These are phyloP conservation scores for Ia io DNA, from an alignment of 2,113 vertebrate genomes.

Conservation along the genomic window DNA sequence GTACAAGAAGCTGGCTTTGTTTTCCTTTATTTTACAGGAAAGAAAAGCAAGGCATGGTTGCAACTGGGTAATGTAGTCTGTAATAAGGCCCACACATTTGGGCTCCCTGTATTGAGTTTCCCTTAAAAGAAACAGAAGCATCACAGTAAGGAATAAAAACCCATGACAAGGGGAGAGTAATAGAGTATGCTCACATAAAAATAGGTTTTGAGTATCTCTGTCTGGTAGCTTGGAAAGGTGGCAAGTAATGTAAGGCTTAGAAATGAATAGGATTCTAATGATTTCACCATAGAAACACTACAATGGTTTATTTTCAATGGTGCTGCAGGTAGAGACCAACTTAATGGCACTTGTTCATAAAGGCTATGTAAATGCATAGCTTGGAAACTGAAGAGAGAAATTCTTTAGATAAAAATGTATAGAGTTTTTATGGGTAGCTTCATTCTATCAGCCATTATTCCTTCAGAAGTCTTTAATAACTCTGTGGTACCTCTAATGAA, in stretches of 20 bases:
- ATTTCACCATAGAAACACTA: constrained; percentile 58
- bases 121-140: constrained; percentile 74
- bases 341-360: constrained; percentile 55
- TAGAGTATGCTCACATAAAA: constrained; percentile 65
- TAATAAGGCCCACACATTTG: neutral
- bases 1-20: neutral
- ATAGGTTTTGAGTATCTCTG: constrained; percentile 55
- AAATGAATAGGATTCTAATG: constrained; percentile 55
- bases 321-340: constrained; percentile 62
- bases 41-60: neutral
- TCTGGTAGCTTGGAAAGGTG: constrained; percentile 68
- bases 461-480: constrained; percentile 60
- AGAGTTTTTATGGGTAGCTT: constrained; percentile 47
- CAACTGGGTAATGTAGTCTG: neutral
- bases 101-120: neutral
- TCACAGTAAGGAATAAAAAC: constrained; percentile 69
- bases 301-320: constrained; percentile 66
- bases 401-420: neutral
- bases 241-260: constrained; percentile 59
- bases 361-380: constrained; percentile 24
- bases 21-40: constrained; percentile 35
- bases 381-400: constrained; percentile 53
- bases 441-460: constrained; percentile 44
- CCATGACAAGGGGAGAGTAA: constrained; percentile 73
- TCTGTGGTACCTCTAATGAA: constrained; percentile 50